These are phyloP conservation scores for Apogon talboti DNA, from an alignment of 2,797 vertebrate species.

Conservation along the genomic window DNA sequence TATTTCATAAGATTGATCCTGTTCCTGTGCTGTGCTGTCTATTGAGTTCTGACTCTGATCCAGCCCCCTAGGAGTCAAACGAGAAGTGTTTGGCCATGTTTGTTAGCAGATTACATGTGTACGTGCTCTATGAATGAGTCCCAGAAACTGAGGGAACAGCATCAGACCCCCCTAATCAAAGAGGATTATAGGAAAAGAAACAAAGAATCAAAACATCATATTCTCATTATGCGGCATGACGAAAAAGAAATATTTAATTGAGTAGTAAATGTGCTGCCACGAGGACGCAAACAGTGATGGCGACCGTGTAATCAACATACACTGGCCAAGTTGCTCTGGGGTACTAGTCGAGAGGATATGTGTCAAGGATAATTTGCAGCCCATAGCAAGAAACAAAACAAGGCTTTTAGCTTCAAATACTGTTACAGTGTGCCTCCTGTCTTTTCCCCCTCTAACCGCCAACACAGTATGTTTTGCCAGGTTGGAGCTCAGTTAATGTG, in stretches of 20 bases:
- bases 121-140: constrained; percentile 63
- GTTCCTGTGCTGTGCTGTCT: constrained; percentile 70
- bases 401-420: constrained; percentile 85
- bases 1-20: constrained; percentile 80
- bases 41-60: constrained; percentile 78
- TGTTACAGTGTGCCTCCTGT: constrained; percentile 67
- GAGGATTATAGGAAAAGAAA: constrained; percentile 59
- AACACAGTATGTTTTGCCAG: constrained; percentile 62
- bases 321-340: constrained; percentile 72
- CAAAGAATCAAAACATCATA: constrained; percentile 57
- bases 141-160: constrained; percentile 59
- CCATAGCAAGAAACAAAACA: constrained; percentile 94
- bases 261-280: constrained; percentile 64
- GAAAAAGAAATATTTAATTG: constrained; percentile 54
- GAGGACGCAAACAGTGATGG: constrained; percentile 64
- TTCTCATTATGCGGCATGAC: constrained; percentile 47
- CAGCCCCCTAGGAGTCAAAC: constrained; percentile 74
- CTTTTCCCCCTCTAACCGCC: constrained; percentile 54
- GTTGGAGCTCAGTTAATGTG: constrained; percentile 61
- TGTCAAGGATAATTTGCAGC: constrained; percentile 89
- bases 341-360: constrained; percentile 73
- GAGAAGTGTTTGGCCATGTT: constrained; percentile 74
- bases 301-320: constrained; percentile 74
- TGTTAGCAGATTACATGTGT: constrained; percentile 80
- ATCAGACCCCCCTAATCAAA: constrained; percentile 69